A percentile compares a stretch with the other conserved stretches of the same genome.
Evolutionary conservation across 2,888 invertebrate species (phyloP).

Genomic region (Cybosia mesomella): DNA sequence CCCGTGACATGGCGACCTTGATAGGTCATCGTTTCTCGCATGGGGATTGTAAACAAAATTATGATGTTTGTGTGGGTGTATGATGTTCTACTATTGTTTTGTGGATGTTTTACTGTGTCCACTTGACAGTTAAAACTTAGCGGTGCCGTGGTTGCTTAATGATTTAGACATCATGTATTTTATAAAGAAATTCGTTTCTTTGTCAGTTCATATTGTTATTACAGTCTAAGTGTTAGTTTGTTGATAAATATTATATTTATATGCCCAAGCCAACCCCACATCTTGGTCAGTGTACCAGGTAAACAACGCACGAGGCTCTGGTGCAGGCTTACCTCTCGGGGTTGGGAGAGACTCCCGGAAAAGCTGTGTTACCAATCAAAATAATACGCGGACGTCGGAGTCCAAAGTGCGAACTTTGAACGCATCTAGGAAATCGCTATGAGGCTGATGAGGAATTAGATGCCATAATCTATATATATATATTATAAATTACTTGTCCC

Average conservation of each 20-base stretch:
- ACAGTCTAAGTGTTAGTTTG: neutral
- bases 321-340: no score
- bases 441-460: no score
- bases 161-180: neutral
- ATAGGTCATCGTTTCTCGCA: slow-evolving; percentile 68
- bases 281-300: no score
- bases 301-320: no score
- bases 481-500: no score
- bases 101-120: slow-evolving; percentile 23
- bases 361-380: no score
- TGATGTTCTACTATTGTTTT: slow-evolving; percentile 45
- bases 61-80: slow-evolving; percentile 54
- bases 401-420: no score
- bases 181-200: neutral
- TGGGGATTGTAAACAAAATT: slow-evolving; percentile 71
- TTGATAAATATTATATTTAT: neutral
- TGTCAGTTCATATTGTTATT: neutral
- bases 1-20: slow-evolving; percentile 77
- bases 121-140: neutral
- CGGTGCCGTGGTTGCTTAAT: neutral
- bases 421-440: no score
- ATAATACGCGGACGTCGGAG: no score
- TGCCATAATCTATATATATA: no score
- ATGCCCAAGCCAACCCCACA: no score
- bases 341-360: no score